phyloP scores from a whole-genome alignment of 92 coral and sea anemone species.

The Epizoanthus fatuus region DNA sequence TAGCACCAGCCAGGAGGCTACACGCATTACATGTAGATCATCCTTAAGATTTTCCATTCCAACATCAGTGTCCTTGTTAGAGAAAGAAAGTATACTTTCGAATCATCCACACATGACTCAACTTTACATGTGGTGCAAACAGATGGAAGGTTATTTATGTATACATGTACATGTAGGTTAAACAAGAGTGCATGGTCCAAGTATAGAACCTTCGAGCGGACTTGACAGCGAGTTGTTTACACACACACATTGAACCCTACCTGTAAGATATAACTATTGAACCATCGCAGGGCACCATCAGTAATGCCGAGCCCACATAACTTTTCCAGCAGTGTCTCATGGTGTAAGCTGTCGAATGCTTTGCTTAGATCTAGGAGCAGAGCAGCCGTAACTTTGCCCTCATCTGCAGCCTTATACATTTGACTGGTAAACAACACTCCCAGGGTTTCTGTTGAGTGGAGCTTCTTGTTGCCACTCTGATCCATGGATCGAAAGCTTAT shows the following conservation, averaged over 20 bases:
- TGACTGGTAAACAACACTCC: no score
- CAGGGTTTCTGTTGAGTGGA: no score
- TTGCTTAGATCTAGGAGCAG: no score
- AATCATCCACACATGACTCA: constrained; percentile 51
- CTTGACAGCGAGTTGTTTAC: no score
- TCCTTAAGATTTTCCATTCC: no score
- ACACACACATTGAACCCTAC: no score
- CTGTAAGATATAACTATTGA: constrained; percentile 42
- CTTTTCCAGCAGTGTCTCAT: constrained; percentile 22
- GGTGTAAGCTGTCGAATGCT: neutral
- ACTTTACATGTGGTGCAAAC: constrained; percentile 11
- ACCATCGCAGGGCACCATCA: constrained; percentile 7
- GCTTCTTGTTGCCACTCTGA: neutral
- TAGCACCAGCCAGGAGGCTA: no score
- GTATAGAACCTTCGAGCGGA: constrained; percentile 30
- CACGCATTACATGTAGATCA: no score
- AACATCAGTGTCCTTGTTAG: constrained; percentile 22
- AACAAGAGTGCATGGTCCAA: constrained; percentile 39
- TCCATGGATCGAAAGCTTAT: neutral
- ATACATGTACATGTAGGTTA: no score
- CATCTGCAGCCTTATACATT: no score
- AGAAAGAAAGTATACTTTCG: constrained; percentile 57
- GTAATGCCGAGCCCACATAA: constrained; percentile 8
- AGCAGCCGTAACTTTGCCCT: no score
- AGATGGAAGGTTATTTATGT: no score